phyloP scores from a whole-genome alignment of 1,140 invertebrate genomes.

The Ceratitis capitata region DNA sequence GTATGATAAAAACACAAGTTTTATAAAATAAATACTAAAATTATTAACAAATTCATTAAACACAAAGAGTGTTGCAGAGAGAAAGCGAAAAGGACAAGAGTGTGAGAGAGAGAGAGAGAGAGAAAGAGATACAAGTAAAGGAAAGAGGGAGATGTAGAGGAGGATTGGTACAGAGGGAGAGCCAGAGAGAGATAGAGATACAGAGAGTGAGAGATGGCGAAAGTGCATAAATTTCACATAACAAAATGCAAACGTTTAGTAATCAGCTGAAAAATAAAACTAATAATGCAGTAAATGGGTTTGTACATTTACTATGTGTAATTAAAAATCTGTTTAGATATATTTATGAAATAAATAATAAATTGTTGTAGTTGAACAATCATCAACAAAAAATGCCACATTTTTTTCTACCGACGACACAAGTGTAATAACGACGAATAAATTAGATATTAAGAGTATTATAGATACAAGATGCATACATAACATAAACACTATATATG shows the following conservation, averaged over 20 bases:
- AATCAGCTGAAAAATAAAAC: slow-evolving; percentile 19
- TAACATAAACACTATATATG: no score
- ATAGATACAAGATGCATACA: neutral
- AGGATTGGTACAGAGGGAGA: no score
- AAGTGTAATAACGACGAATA: slow-evolving; percentile 11
- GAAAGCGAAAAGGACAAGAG: no score
- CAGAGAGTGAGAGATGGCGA: neutral
- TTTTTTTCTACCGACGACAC: slow-evolving; percentile 26
- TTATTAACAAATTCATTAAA: neutral
- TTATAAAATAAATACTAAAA: slow-evolving; percentile 15
- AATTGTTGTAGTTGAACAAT: slow-evolving; percentile 35
- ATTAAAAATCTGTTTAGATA: neutral
- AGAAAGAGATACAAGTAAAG: no score
- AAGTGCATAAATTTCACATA: neutral
- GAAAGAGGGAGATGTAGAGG: no score
- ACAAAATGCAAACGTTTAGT: slow-evolving; percentile 23
- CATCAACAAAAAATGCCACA: slow-evolving; percentile 36
- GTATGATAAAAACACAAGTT: slow-evolving; percentile 37
- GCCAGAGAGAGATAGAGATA: no score
- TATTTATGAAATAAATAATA: slow-evolving; percentile 14
- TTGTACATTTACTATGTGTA: slow-evolving; percentile 30
- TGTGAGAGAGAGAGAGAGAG: no score
- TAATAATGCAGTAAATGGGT: slow-evolving; percentile 32
- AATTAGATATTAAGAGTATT: neutral
- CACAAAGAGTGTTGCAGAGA: neutral